Percentiles rank a stretch among this genome's conserved stretches.
These are phyloP conservation scores for Casuarius casuarius DNA, from an alignment of 2,113 vertebrate species.

Conservation along the genomic window DNA sequence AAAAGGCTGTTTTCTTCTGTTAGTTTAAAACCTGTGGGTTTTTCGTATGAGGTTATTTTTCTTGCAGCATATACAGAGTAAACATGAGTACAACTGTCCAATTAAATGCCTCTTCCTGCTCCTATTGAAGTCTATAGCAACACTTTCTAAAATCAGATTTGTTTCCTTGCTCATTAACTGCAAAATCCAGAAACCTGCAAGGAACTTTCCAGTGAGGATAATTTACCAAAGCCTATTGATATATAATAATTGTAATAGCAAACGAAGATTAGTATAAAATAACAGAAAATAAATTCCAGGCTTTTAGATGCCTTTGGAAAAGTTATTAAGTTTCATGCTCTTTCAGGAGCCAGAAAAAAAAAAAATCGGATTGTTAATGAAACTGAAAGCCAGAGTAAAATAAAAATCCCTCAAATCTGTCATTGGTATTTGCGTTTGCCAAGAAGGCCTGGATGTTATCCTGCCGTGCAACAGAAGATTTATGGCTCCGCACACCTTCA, in stretches of 20 bases:
- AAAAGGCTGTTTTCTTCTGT: slow-evolving; percentile 22
- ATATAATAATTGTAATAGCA: neutral
- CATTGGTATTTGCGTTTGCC: slow-evolving; percentile 14
- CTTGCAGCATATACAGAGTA: slow-evolving; percentile 22
- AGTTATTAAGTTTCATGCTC: neutral
- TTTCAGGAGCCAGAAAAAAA: neutral
- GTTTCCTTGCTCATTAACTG: slow-evolving; percentile 41
- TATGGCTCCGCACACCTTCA: slow-evolving; percentile 19
- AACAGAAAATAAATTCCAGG: slow-evolving; percentile 43
- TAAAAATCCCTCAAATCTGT: slow-evolving; percentile 54
- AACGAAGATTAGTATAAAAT: neutral
- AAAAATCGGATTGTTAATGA: slow-evolving; percentile 2
- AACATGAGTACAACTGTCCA: slow-evolving; percentile 40
- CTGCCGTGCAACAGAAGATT: slow-evolving; percentile 39
- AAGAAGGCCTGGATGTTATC: slow-evolving; percentile 55
- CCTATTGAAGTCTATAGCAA: slow-evolving; percentile 41
- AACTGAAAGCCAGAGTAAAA: slow-evolving; percentile 52
- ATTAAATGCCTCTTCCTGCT: slow-evolving; percentile 42
- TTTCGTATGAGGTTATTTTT: slow-evolving; percentile 56
- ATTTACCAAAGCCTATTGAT: neutral
- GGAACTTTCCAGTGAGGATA: neutral
- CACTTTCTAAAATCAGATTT: slow-evolving; percentile 41
- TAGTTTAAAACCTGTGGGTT: slow-evolving; percentile 29
- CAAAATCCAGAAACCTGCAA: slow-evolving; percentile 17
- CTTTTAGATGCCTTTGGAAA: slow-evolving; percentile 29